phyloP scores from a whole-genome alignment of 2,888 invertebrate species.

The Brachypalpus laphriformis region DNA sequence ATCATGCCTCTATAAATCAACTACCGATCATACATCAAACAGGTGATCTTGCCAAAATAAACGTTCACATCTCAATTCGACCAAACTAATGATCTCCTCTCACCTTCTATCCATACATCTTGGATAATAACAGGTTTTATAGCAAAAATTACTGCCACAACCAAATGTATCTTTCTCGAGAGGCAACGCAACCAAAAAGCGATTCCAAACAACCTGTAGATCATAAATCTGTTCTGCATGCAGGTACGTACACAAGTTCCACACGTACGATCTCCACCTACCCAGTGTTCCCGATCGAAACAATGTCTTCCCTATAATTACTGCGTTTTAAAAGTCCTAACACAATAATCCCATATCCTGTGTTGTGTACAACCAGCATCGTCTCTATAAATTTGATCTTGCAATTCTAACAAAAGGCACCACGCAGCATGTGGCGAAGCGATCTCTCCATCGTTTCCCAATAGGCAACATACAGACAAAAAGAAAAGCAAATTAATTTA shows the following conservation, averaged over 20 bases:
- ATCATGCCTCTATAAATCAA: constrained; percentile 56
- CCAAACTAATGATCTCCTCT: constrained; percentile 63
- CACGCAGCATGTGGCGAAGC: constrained; percentile 63
- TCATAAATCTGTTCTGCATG: constrained; percentile 62
- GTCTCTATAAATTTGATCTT: constrained; percentile 58
- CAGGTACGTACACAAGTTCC: constrained; percentile 46
- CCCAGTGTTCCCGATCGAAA: constrained; percentile 40
- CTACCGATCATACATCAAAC: constrained; percentile 35
- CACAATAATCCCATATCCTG: constrained; percentile 69
- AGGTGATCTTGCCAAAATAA: constrained; percentile 62
- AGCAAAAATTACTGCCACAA: constrained; percentile 32
- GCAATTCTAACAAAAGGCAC: constrained; percentile 46
- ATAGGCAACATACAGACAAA: constrained; percentile 37
- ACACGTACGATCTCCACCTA: constrained; percentile 64
- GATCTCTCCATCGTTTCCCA: constrained; percentile 6
- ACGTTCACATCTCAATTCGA: constrained; percentile 34
- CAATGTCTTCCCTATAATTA: constrained; percentile 72
- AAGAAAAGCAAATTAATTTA: constrained; percentile 70
- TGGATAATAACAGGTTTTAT: constrained; percentile 51
- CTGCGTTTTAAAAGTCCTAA: constrained; percentile 58
- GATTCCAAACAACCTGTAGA: constrained; percentile 44
- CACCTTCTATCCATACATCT: constrained; percentile 37
- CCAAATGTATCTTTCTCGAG: not conserved
- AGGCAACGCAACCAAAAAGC: not conserved
- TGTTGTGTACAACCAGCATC: constrained; percentile 40